phyloP scores from a whole-genome alignment of 2,113 vertebrate genomes.

The Casuarius casuarius region DNA sequence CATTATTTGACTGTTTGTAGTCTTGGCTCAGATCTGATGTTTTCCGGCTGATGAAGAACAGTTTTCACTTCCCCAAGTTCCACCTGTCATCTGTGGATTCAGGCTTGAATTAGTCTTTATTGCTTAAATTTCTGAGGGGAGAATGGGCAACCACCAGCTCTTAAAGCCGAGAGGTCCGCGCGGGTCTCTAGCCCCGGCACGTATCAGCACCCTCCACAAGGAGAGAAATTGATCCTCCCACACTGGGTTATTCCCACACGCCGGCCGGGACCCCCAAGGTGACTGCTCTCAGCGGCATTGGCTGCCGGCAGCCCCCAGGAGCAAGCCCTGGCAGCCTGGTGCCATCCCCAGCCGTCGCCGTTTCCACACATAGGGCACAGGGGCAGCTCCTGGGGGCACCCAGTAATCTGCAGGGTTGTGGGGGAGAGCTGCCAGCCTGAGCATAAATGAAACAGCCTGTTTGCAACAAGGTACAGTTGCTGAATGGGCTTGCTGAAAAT shows the following conservation, averaged over 20 bases:
- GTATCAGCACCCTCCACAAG: background rate
- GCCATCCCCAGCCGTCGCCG: background rate
- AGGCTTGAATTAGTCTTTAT: background rate
- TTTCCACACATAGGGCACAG: accelerated
- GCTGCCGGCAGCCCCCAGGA: background rate
- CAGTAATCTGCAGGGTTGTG: background rate
- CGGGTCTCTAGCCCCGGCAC: background rate
- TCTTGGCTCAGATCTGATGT: background rate
- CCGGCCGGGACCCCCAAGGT: background rate
- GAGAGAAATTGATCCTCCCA: background rate
- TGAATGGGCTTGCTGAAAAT: background rate
- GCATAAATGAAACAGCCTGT: background rate
- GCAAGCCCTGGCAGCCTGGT: background rate
- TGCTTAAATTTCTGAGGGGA: background rate
- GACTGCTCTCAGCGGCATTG: background rate
- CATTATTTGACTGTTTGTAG: background rate
- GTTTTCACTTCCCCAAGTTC: background rate
- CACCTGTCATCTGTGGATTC: background rate
- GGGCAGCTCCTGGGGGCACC: background rate
- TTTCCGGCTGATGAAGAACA: background rate
- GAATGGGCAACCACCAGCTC: background rate
- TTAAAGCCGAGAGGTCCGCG: background rate
- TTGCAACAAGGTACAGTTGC: accelerated
- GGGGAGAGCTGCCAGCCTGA: background rate
- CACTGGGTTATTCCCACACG: background rate